A percentile compares a stretch with the other conserved stretches of the same genome.
Evolutionary conservation across 2,888 invertebrate species (phyloP).

Genomic region (Andrena bicolor): DNA sequence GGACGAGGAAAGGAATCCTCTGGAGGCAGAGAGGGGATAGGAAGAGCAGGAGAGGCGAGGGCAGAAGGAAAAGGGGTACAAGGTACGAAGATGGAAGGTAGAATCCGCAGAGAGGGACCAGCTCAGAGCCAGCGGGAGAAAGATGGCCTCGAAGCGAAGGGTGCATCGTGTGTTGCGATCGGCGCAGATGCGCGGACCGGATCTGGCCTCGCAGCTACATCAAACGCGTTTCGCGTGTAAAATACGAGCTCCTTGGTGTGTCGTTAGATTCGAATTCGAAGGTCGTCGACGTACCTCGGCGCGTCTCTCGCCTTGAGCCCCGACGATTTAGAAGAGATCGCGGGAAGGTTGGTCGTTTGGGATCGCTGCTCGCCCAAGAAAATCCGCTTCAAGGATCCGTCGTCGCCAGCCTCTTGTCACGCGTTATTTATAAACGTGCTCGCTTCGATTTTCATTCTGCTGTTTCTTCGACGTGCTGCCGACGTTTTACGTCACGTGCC

Average conservation of each 20-base stretch:
- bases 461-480: neutral
- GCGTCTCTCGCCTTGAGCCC: constrained; percentile 14
- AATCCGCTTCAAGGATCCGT: constrained; percentile 28
- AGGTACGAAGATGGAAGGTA: neutral
- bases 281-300: constrained; percentile 24
- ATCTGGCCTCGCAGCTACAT: constrained; percentile 38
- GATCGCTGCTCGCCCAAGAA: constrained; percentile 7
- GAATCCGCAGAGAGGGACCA: neutral
- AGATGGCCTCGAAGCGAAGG: too few relatives aligned
- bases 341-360: neutral
- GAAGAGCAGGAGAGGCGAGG: neutral
- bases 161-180: neutral
- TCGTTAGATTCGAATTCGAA: constrained; percentile 29
- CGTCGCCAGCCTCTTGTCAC: constrained; percentile 16
- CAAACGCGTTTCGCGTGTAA: constrained; percentile 34
- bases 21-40: neutral
- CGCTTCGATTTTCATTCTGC: constrained; percentile 1
- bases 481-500: neutral
- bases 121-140: too few relatives aligned
- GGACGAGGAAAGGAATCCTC: neutral
- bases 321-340: constrained; percentile 25
- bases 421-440: constrained; percentile 14
- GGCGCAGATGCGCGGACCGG: constrained; percentile 18
- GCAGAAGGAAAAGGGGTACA: neutral
- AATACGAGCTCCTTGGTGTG: constrained; percentile 37